These are phyloP conservation scores for Saguinus midas DNA, from an alignment of 2,113 vertebrate species.

Conservation along the genomic window DNA sequence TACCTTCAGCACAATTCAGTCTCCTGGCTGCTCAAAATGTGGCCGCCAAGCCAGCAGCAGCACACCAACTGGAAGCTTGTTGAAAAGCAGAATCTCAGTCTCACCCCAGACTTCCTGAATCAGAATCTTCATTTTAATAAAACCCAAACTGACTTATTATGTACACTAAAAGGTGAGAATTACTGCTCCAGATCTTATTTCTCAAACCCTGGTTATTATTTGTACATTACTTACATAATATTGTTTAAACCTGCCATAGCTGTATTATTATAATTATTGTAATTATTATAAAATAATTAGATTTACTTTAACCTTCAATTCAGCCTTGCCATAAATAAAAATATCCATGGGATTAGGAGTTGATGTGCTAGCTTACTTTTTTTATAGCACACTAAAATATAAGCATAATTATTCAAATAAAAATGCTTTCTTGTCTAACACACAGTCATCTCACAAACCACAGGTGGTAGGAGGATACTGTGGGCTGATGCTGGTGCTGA, in stretches of 20 bases:
- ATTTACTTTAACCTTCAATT: neutral
- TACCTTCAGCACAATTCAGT: neutral
- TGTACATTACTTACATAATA: neutral
- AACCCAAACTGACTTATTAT: neutral
- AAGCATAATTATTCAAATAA: neutral
- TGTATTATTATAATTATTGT: neutral
- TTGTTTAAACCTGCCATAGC: neutral
- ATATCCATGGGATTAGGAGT: neutral
- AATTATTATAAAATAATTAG: neutral
- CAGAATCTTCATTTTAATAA: slow-evolving; percentile 17
- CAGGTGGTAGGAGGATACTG: too few relatives aligned
- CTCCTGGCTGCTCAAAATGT: neutral
- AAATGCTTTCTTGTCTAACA: neutral
- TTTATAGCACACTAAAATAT: neutral
- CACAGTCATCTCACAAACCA: neutral
- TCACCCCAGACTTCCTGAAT: neutral
- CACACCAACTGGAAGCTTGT: neutral
- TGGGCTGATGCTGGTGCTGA: neutral
- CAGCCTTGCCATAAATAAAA: slow-evolving; percentile 39
- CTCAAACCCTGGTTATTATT: neutral
- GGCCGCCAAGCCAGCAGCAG: neutral
- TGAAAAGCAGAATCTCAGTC: neutral
- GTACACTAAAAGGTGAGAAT: neutral
- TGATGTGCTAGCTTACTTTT: slow-evolving; percentile 16
- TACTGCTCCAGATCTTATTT: neutral